Conservation (phyloP, 2,797 vertebrate species). For the Glossophaga mutica region DNA sequence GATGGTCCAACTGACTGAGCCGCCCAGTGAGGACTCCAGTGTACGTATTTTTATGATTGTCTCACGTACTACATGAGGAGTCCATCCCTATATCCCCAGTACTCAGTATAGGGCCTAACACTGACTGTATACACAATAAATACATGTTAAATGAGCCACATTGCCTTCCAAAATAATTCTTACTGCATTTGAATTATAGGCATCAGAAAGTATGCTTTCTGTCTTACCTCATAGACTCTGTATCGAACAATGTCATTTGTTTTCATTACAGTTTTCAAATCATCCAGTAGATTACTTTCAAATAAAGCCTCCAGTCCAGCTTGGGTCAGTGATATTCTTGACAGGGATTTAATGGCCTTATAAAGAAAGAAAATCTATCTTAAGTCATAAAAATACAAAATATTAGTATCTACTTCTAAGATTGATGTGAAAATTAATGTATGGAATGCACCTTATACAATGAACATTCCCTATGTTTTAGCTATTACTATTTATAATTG, state of each 20-base stretch:
- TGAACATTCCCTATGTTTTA: neutral
- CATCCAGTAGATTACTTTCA: constrained; percentile 86
- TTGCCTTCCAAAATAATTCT: neutral
- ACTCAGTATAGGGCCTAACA: neutral
- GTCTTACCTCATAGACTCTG: constrained; percentile 93
- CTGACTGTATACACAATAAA: neutral
- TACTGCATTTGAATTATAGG: neutral
- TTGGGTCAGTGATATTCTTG: constrained; percentile 87
- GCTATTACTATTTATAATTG: constrained; percentile 13
- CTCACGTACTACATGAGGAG: neutral
- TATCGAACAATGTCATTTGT: constrained; percentile 91
- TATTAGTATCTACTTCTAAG: neutral
- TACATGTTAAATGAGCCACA: neutral
- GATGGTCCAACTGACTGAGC: neutral
- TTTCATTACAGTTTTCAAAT: constrained; percentile 91
- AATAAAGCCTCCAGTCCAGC: constrained; percentile 91
- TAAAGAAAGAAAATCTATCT: constrained; percentile 30
- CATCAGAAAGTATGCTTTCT: neutral
- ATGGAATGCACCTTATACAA: neutral
- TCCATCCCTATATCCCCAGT: too few relatives aligned
- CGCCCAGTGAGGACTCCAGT: neutral
- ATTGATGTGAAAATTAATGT: neutral
- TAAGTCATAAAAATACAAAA: neutral
- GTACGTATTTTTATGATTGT: neutral
- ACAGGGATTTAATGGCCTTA: constrained; percentile 90